These are phyloP conservation scores for Leptinotarsa rubiginosa DNA, from an alignment of 2,888 invertebrate genomes.

Conservation along the genomic window DNA sequence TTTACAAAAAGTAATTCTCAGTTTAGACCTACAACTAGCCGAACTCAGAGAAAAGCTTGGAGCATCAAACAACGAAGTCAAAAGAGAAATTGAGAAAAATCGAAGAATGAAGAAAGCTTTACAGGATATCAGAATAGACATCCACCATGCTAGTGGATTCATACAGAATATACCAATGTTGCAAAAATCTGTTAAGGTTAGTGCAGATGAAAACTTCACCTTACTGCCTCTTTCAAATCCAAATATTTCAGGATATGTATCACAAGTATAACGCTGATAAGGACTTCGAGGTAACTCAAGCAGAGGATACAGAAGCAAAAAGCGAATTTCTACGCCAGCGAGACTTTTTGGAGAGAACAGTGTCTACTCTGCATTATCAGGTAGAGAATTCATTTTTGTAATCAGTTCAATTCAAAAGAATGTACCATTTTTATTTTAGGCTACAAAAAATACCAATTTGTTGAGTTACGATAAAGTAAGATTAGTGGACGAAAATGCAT, in stretches of 20 bases:
- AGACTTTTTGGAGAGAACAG: constrained; percentile 81
- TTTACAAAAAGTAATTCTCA: constrained; percentile 78
- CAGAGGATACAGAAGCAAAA: constrained; percentile 78
- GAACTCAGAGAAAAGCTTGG: constrained; percentile 82
- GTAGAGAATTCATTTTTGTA: constrained; percentile 42
- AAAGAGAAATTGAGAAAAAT: constrained; percentile 74
- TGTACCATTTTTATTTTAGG: constrained; percentile 55
- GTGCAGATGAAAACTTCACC: constrained; percentile 1
- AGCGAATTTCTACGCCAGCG: constrained; percentile 84
- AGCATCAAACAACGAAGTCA: constrained; percentile 78
- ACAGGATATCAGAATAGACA: constrained; percentile 82
- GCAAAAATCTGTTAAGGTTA: constrained; percentile 70
- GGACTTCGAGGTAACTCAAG: constrained; percentile 75
- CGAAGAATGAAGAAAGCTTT: constrained; percentile 74
- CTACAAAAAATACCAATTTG: constrained; percentile 58
- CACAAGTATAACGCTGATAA: constrained; percentile 80
- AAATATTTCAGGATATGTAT: constrained; percentile 69
- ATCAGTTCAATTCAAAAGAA: not conserved
- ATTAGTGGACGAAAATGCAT: constrained; percentile 77
- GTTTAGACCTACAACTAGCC: constrained; percentile 78
- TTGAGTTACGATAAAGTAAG: constrained; percentile 63
- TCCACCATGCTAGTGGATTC: constrained; percentile 82
- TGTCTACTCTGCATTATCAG: constrained; percentile 68
- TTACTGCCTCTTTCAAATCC: not conserved
- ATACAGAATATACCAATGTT: constrained; percentile 80